Evolutionary conservation across 2,888 invertebrate genomes (phyloP), one percentile per base, ranked within the genome.

Genomic region (Torymus aiolomorphi): DNA sequence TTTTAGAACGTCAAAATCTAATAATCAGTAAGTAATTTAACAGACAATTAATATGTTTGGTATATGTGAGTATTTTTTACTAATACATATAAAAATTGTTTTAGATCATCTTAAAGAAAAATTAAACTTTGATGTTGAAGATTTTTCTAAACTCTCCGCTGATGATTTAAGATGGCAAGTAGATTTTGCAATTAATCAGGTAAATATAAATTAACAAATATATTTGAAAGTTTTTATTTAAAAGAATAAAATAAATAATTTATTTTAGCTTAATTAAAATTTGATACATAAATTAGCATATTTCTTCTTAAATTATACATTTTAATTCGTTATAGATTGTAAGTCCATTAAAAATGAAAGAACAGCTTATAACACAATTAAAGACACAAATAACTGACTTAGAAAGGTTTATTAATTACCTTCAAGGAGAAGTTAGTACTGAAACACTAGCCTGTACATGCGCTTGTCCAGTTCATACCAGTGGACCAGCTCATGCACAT

Each of bases 331-430:
- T 83, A 16, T 88, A 94, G 94, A 95, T 98, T 87, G 96, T 98
- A 20, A 98, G 97, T 86, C 97, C 97, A 16, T 93, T 98, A 82
- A 95, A 97, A 89, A 97, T 98, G 91, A 98, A 99, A 91, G 98
- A 98, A 87, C 98, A 98, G 90, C 92, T 99, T 18, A 98, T 99
- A 20, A 93, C 94, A 65, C 99, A 99, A 91, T 92, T 99, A 20
- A 98, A 98, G 91, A 97, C 97, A 0, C 99, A 99, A 91, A 97
- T 99, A 75, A 95, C 96, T 62, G 99, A 99, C 91, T 93, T 99
- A 91, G 99, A 99, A 90, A 94, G 98, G 83, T 99, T 99, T 89
- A 98, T 99, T 84, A 95, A 96, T 85, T 95, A 98, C 87, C 93
- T 99, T 86, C 99, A 99, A 92, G 95, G 95, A 84, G 95, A 95